A percentile compares a stretch with the other conserved stretches of the same genome.
These are phyloP conservation scores for Eira barbara DNA, from an alignment of 2,113 vertebrate species.

Conservation along the genomic window DNA sequence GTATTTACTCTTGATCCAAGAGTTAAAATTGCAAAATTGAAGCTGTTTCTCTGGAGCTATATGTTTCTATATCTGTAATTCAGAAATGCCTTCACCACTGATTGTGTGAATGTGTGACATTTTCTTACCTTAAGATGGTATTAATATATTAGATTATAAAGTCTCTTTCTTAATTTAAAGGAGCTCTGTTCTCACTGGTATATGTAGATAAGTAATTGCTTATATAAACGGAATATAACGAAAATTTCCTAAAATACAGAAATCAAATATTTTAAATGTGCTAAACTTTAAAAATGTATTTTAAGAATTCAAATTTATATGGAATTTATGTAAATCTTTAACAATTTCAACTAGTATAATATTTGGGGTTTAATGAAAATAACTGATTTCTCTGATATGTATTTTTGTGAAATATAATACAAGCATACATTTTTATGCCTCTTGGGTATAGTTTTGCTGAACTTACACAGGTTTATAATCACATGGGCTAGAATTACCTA, in stretches of 20 bases:
- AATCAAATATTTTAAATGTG: not conserved
- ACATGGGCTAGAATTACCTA: constrained; percentile 15
- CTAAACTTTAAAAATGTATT: not conserved
- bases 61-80: not conserved
- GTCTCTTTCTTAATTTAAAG: not conserved
- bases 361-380: constrained; percentile 21
- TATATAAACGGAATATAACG: not conserved
- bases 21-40: not conserved
- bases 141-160: not conserved
- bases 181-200: not conserved
- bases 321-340: not conserved
- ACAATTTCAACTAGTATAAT: not conserved
- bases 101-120: not conserved
- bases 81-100: not conserved
- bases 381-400: not conserved
- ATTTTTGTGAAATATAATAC: not conserved
- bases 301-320: constrained; percentile 10
- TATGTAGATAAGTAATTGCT: not conserved
- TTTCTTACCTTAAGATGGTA: not conserved
- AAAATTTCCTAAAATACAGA: not conserved
- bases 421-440: constrained; percentile 14
- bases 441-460: not conserved
- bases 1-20: not conserved
- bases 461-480: not conserved
- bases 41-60: not conserved